Conservation (phyloP, 2,888 invertebrate genomes). For the Piscicola geometra region DNA sequence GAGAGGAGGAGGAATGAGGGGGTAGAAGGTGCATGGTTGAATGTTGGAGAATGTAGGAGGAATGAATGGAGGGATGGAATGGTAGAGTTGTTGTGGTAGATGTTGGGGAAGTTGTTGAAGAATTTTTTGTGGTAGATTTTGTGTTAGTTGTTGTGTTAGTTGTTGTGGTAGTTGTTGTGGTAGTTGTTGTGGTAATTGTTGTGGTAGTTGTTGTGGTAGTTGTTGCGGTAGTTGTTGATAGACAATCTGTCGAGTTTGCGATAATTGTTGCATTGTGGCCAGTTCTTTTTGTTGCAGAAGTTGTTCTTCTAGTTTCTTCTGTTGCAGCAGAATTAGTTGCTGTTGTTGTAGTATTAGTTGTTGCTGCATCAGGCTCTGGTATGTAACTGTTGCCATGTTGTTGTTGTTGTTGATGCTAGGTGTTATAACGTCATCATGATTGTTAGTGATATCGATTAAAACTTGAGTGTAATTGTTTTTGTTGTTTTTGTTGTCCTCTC, state of each 20-base stretch:
- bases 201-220: background rate
- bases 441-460: background rate
- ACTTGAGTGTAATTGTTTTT: background rate
- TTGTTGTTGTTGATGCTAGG: background rate
- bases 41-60: background rate
- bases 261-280: too few species aligned
- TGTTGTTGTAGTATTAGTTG: slow-evolving; percentile 1
- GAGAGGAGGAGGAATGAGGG: background rate
- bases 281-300: slow-evolving; percentile 1
- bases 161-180: background rate
- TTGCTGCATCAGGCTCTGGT: background rate
- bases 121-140: too few species aligned
- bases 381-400: background rate
- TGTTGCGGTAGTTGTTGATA: background rate
- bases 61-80: background rate
- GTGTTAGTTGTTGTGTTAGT: background rate
- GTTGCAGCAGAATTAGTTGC: background rate
- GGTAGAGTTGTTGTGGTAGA: background rate
- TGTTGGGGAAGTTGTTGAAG: too few species aligned
- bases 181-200: background rate
- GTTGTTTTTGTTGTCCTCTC: background rate
- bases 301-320: background rate
- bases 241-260: too few species aligned
- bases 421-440: background rate
- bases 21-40: background rate